Conservation (phyloP, 1,140 invertebrate species). For the Anagrus nilaparvatae region DNA sequence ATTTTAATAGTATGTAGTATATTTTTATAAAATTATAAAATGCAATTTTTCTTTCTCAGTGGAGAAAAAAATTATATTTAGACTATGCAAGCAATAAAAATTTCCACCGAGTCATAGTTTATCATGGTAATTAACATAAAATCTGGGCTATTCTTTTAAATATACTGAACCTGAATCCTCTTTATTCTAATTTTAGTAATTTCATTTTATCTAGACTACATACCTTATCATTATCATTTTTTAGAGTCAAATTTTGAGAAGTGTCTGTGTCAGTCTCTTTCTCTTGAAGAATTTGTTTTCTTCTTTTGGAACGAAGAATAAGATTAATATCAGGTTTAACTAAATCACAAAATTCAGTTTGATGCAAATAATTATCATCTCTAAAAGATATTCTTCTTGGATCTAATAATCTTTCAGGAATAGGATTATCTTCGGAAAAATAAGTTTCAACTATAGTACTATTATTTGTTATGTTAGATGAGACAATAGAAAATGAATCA, state of each 20-base stretch:
- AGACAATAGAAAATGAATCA: constrained; percentile 7
- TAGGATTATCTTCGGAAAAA: constrained; percentile 19
- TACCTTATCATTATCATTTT: constrained; percentile 6
- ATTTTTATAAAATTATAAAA: no score
- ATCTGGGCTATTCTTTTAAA: no score
- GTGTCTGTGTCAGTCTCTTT: constrained; percentile 19
- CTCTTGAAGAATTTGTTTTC: constrained; percentile 23
- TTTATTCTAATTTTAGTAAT: no score
- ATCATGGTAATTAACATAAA: no score
- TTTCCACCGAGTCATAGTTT: no score
- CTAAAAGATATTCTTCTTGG: constrained; percentile 36
- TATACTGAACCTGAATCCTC: no score
- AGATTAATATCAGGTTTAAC: constrained; percentile 35
- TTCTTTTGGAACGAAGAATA: constrained; percentile 28
- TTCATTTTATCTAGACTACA: no score
- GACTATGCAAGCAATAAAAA: no score
- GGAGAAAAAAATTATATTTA: no score
- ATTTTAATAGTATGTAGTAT: no score
- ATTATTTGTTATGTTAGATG: constrained; percentile 7
- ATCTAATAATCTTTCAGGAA: constrained; percentile 30
- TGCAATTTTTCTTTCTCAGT: no score
- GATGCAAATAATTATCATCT: constrained; percentile 26
- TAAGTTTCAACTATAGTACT: constrained; percentile 22
- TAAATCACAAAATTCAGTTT: constrained; percentile 34
- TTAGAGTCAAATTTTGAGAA: constrained; percentile 15